Evolutionary conservation across 2,888 invertebrate species (phyloP).

Genomic region (Xestia rhomboidea): DNA sequence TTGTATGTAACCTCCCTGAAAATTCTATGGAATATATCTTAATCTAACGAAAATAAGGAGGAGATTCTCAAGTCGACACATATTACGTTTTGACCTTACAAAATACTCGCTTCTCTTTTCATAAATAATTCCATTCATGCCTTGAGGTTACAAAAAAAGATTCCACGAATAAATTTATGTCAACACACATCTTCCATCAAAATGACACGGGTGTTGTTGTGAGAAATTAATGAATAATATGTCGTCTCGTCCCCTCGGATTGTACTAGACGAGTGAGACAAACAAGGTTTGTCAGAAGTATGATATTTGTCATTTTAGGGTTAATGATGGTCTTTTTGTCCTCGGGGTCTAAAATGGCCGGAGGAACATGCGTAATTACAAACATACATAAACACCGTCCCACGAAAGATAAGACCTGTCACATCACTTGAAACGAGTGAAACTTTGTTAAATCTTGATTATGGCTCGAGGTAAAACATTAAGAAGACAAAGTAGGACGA

Average conservation of each 20-base stretch:
- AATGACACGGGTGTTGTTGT: slow-evolving; percentile 49
- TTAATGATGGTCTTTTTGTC: slow-evolving; percentile 3
- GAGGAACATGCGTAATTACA: too few species aligned
- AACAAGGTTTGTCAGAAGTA: slow-evolving; percentile 14
- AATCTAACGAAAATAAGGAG: neutral
- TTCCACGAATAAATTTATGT: slow-evolving; percentile 31
- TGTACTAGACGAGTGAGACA: slow-evolving; percentile 29
- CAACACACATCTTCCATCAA: slow-evolving; percentile 33
- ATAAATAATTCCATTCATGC: neutral
- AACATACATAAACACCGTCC: too few species aligned
- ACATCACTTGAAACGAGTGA: too few species aligned
- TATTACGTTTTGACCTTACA: neutral
- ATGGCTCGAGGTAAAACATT: too few species aligned
- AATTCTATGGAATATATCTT: neutral
- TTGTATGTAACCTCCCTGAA: neutral
- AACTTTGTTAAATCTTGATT: too few species aligned
- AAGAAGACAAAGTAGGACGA: too few species aligned
- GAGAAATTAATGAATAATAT: slow-evolving; percentile 49
- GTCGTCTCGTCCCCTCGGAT: slow-evolving; percentile 26
- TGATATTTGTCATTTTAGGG: slow-evolving; percentile 2
- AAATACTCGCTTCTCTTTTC: slow-evolving; percentile 1
- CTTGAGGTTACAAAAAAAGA: slow-evolving; percentile 4
- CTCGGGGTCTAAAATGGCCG: neutral
- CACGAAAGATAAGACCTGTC: too few species aligned
- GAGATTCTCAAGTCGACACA: neutral